Percentiles rank a stretch among this genome's conserved stretches.
These are phyloP conservation scores for Sebastiscus tertius DNA, from an alignment of 2,797 vertebrate genomes.

Conservation along the genomic window DNA sequence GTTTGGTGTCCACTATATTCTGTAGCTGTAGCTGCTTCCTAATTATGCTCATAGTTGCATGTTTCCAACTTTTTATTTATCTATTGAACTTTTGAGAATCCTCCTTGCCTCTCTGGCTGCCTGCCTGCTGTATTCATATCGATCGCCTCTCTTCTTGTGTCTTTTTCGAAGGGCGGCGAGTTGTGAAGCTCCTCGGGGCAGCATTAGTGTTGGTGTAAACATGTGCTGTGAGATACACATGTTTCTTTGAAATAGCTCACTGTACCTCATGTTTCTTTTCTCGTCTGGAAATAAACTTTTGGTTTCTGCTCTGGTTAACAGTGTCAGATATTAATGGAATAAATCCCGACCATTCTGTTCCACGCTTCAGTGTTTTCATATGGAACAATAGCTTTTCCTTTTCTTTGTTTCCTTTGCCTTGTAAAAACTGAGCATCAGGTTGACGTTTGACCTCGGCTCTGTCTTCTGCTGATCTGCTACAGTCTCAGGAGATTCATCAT, in stretches of 20 bases:
- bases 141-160: conserved; percentile 49
- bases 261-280: conserved; percentile 15
- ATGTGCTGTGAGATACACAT: conserved; percentile 50
- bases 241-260: conserved; percentile 29
- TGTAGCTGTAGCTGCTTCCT: not conserved
- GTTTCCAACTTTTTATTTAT: conserved; percentile 23
- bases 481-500: conserved; percentile 7
- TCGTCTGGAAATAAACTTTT: conserved; percentile 18
- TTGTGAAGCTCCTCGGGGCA: conserved; percentile 42
- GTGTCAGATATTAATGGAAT: not conserved
- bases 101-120: conserved; percentile 20
- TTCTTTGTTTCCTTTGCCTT: not conserved
- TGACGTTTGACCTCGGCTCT: conserved; percentile 18
- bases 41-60: conserved; percentile 20
- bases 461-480: not conserved
- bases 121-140: conserved; percentile 41
- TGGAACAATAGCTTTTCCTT: not conserved
- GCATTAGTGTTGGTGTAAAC: conserved; percentile 20
- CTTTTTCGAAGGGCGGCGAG: conserved; percentile 35
- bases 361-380: not conserved
- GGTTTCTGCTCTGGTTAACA: not conserved
- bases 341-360: not conserved
- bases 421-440: conserved; percentile 19
- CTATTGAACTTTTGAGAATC: conserved; percentile 33
- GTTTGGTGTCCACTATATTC: not conserved